phyloP scores from a whole-genome alignment of 2,888 invertebrate genomes.

The Helobdella robusta region DNA sequence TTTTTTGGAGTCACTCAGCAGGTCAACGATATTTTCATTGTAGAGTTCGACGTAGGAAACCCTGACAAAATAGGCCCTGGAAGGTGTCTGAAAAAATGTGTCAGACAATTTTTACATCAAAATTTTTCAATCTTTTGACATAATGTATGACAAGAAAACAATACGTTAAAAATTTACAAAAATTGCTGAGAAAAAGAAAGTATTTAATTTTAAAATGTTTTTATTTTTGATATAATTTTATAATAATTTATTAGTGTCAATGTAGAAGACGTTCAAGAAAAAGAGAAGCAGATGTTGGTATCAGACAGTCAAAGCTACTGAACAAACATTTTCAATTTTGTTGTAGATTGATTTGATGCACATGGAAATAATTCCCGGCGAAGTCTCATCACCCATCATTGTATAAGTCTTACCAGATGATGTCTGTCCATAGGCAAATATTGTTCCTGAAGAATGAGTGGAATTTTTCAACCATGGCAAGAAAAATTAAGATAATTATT shows the following conservation, averaged over 20 bases:
- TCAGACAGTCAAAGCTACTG: too few species aligned
- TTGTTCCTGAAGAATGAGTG: slow-evolving; percentile 57
- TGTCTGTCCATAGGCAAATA: slow-evolving; percentile 84
- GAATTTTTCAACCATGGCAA: neutral
- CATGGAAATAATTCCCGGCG: slow-evolving; percentile 66
- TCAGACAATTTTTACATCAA: too few species aligned
- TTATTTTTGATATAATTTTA: too few species aligned
- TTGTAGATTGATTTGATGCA: slow-evolving; percentile 56
- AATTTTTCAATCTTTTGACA: too few species aligned
- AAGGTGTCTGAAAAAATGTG: slow-evolving; percentile 39
- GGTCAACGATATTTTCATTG: slow-evolving; percentile 78
- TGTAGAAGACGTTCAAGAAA: too few species aligned
- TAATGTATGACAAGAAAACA: too few species aligned
- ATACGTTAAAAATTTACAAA: too few species aligned
- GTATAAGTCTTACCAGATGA: slow-evolving; percentile 61
- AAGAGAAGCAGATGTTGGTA: too few species aligned
- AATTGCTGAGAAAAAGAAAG: too few species aligned
- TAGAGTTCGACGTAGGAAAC: slow-evolving; percentile 92
- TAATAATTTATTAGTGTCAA: too few species aligned
- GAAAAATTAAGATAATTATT: neutral
- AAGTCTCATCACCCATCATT: slow-evolving; percentile 56
- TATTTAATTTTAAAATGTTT: too few species aligned
- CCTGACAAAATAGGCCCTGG: slow-evolving; percentile 68
- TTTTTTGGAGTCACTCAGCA: slow-evolving; percentile 53
- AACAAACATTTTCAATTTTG: slow-evolving; percentile 46